Conservation (phyloP, 2,797 vertebrate species). For the Lepilemur septentrionalis region DNA sequence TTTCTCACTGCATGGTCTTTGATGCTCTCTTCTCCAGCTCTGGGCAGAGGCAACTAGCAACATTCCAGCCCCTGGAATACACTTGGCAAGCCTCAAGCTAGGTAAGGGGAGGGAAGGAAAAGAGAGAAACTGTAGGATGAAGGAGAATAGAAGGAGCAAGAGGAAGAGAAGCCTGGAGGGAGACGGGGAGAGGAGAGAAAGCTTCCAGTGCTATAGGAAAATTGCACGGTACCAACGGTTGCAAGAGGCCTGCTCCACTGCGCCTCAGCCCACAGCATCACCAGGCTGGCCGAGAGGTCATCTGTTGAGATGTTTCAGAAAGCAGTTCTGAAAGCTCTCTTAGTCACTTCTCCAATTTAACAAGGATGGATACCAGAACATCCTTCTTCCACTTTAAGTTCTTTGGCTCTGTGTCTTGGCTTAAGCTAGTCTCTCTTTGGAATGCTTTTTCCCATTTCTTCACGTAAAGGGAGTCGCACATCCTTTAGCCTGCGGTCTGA, state of each 20-base stretch:
- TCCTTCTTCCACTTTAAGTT: not conserved
- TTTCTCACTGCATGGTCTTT: not conserved
- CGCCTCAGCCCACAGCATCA: not conserved
- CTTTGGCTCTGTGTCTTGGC: not conserved
- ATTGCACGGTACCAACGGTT: not conserved
- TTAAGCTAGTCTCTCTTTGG: conserved; percentile 41
- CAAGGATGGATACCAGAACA: not conserved
- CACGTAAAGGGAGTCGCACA: not conserved
- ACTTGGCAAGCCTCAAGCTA: conserved; percentile 1
- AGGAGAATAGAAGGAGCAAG: not conserved
- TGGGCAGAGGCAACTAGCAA: not conserved
- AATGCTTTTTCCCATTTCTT: conserved; percentile 12
- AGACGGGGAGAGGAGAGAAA: not conserved
- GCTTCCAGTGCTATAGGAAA: not conserved
- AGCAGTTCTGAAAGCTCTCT: not conserved
- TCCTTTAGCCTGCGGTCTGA: not conserved
- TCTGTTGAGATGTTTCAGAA: conserved; percentile 29
- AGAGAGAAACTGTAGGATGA: not conserved
- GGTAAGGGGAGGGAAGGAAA: not conserved
- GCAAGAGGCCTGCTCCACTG: not conserved
- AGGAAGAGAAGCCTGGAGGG: not conserved
- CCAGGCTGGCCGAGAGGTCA: not conserved
- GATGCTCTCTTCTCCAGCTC: not conserved
- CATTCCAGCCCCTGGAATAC: not conserved
- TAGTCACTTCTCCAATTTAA: conserved; percentile 23